Conservation (phyloP, 2,113 vertebrate species). For the Catharus minimus region DNA sequence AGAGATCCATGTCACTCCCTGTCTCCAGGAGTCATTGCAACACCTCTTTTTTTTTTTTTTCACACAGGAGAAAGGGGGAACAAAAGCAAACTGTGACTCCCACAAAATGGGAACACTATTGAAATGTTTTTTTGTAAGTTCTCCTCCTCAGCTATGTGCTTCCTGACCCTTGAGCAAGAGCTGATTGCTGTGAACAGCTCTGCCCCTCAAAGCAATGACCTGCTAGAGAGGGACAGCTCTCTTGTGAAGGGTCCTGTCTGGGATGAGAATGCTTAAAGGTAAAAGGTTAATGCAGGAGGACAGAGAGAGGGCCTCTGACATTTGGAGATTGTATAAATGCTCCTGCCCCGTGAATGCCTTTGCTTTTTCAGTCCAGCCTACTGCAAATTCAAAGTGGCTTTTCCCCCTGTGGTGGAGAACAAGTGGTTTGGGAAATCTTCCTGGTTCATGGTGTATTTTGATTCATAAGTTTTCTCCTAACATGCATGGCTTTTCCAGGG, state of each 20-base stretch:
- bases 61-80: background rate
- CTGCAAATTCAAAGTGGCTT: background rate
- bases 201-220: background rate
- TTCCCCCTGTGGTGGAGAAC: background rate
- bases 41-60: background rate
- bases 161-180: constrained; percentile 15
- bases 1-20: background rate
- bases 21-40: background rate
- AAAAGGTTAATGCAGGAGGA: background rate
- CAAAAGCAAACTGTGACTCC: background rate
- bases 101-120: background rate
- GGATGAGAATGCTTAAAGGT: background rate
- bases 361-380: background rate
- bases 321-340: background rate
- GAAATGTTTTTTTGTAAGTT: background rate
- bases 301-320: background rate
- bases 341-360: background rate
- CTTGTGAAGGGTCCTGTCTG: background rate
- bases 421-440: background rate
- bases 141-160: background rate
- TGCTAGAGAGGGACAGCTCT: background rate
- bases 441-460: background rate
- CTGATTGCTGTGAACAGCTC: background rate
- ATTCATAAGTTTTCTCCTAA: background rate
- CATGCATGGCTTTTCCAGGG: background rate